These are phyloP conservation scores for Verasper variegatus DNA, from an alignment of 2,113 vertebrate species.

Conservation along the genomic window DNA sequence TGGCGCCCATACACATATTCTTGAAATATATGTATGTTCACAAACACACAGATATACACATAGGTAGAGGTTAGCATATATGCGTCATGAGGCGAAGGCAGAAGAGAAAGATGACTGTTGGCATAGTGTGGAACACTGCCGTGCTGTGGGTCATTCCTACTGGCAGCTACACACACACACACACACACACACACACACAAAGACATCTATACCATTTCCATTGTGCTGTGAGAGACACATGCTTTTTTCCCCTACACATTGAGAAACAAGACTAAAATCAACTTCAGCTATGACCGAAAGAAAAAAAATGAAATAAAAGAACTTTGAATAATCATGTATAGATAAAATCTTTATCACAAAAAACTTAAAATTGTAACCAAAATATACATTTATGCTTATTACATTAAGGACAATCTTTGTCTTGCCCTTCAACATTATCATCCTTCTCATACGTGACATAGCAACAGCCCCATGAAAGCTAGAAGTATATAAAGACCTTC, in stretches of 20 bases:
- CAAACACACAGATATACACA: conserved; percentile 65
- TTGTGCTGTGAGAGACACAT: conserved; percentile 69
- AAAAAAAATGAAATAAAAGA: not conserved
- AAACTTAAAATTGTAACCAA: conserved; percentile 55
- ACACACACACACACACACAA: not conserved
- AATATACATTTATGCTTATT: conserved; percentile 58
- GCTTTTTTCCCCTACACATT: conserved; percentile 46
- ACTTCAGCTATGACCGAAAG: conserved; percentile 23
- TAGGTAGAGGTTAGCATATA: conserved; percentile 76
- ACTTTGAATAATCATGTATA: conserved; percentile 17
- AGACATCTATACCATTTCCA: conserved; percentile 53
- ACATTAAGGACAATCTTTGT: conserved; percentile 43
- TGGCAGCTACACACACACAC: conserved; percentile 63
- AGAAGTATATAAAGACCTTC: conserved; percentile 17
- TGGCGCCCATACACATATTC: conserved; percentile 76
- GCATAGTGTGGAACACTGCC: conserved; percentile 41
- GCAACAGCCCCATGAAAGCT: conserved; percentile 43
- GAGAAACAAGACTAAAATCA: conserved; percentile 36
- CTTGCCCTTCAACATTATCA: conserved; percentile 15
- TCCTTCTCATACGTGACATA: not conserved
- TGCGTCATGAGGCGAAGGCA: conserved; percentile 76
- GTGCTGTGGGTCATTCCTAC: conserved; percentile 55
- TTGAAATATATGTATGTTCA: conserved; percentile 76
- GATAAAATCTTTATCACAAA: conserved; percentile 55
- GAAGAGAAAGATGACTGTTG: conserved; percentile 69